Conservation (phyloP, 2,797 vertebrate genomes). For the Prionace glauca region DNA sequence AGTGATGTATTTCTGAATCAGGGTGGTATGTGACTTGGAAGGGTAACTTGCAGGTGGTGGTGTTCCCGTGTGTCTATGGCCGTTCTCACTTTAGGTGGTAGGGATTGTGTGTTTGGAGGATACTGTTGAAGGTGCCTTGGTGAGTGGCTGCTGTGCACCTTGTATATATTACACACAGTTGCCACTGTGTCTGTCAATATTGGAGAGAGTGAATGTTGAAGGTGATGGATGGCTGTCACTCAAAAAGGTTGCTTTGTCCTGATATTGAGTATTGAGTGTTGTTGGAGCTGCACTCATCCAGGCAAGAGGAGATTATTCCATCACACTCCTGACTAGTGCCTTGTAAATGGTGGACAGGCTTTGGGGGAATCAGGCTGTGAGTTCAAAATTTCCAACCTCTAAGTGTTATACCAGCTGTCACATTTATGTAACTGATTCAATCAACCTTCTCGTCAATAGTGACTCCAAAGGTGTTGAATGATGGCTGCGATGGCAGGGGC, state of each 20-base stretch:
- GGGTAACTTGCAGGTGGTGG: background rate
- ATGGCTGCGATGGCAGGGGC: too few relatives aligned
- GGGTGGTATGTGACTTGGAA: background rate
- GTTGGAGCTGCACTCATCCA: background rate
- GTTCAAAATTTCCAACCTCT: background rate
- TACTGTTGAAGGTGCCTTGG: background rate
- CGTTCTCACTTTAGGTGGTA: background rate
- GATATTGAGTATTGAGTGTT: background rate
- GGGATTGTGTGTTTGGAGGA: background rate
- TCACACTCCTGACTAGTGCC: background rate
- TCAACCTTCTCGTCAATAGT: background rate
- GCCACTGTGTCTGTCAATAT: background rate
- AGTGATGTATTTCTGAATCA: background rate
- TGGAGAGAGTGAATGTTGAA: background rate
- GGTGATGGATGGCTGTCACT: background rate
- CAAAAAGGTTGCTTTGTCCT: background rate
- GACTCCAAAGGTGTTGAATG: background rate
- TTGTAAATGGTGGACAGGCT: background rate
- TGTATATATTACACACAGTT: background rate
- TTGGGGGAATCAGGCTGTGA: background rate
- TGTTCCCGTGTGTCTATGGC: too few relatives aligned
- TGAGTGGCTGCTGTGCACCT: background rate
- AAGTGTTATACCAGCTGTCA: background rate
- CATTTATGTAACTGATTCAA: background rate
- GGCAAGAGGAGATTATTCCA: background rate